Percentiles rank a stretch among this genome's conserved stretches.
These are phyloP conservation scores for Ophiothrix spiculata DNA, from an alignment of 35 echinoderm and acorn worm species.

Conservation along the genomic window DNA sequence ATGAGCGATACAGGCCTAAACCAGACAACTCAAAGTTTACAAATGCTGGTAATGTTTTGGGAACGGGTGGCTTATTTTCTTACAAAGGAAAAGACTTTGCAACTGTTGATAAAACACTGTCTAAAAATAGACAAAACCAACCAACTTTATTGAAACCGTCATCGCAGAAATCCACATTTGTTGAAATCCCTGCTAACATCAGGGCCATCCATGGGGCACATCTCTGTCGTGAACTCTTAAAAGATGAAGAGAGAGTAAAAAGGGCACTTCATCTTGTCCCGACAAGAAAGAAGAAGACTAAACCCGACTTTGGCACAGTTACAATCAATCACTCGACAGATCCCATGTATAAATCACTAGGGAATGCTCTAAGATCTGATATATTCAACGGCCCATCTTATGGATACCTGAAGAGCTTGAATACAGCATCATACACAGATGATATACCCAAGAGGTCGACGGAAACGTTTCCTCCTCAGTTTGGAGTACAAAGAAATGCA, in stretches of 20 bases:
- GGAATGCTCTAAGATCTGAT: conserved; percentile 80
- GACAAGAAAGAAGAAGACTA: background rate
- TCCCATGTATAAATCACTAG: conserved; percentile 66
- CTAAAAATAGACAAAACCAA: background rate
- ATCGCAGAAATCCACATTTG: background rate
- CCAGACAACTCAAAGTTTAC: conserved; percentile 46
- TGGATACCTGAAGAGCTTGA: conserved; percentile 77
- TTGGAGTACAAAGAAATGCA: conserved; percentile 79
- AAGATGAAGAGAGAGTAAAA: conserved; percentile 32
- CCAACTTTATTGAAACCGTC: background rate
- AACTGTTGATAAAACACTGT: conserved; percentile 4
- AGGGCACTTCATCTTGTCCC: conserved; percentile 18
- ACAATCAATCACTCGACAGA: conserved; percentile 28
- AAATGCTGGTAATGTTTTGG: conserved; percentile 61
- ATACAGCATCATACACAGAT: conserved; percentile 83
- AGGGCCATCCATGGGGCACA: conserved; percentile 63
- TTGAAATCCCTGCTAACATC: conserved; percentile 75
- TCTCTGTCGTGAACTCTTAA: conserved; percentile 48
- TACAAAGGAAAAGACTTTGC: conserved; percentile 64
- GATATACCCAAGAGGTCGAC: conserved; percentile 46
- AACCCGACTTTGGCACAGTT: conserved; percentile 9
- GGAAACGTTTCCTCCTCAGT: conserved; percentile 69
- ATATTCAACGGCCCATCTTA: conserved; percentile 88
- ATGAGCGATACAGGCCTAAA: conserved; percentile 51
- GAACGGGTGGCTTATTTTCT: conserved; percentile 55